These are phyloP conservation scores for Poecilia velifera DNA, from an alignment of 2,797 vertebrate species.

Conservation along the genomic window DNA sequence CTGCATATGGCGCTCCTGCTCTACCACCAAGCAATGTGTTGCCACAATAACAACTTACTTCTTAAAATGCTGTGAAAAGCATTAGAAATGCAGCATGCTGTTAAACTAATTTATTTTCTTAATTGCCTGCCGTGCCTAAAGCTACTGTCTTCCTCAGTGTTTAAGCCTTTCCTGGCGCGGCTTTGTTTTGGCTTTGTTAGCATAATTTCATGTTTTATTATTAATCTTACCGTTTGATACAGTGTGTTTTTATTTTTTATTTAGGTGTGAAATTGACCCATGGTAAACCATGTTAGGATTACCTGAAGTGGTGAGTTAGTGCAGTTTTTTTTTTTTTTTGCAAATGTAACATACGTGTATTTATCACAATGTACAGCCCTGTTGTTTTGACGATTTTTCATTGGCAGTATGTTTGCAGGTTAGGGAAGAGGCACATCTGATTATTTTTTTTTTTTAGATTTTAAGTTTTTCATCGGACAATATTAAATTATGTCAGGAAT, in stretches of 20 bases:
- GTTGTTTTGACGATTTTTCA: no score
- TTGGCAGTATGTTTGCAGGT: no score
- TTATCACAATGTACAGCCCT: no score
- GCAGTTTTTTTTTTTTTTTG: background rate
- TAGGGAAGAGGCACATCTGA: no score
- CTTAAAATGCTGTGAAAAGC: conserved; percentile 50
- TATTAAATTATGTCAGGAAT: no score
- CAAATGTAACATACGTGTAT: no score
- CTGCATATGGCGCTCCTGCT: background rate
- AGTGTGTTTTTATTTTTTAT: conserved; percentile 1
- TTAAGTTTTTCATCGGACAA: no score
- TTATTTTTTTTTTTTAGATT: no score
- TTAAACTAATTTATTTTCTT: conserved; percentile 67
- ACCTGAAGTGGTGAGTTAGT: conserved; percentile 3
- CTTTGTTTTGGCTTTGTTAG: conserved; percentile 47
- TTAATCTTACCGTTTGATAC: conserved; percentile 25
- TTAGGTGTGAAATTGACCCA: conserved; percentile 16
- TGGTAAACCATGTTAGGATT: background rate
- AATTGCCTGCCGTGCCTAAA: conserved; percentile 63
- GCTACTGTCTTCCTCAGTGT: conserved; percentile 42
- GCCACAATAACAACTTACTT: background rate
- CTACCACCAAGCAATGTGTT: background rate
- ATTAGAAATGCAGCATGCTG: conserved; percentile 54
- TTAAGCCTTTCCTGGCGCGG: conserved; percentile 35
- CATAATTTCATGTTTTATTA: conserved; percentile 37